phyloP scores from a whole-genome alignment of 1,140 invertebrate genomes.

The Chironomus tepperi region DNA sequence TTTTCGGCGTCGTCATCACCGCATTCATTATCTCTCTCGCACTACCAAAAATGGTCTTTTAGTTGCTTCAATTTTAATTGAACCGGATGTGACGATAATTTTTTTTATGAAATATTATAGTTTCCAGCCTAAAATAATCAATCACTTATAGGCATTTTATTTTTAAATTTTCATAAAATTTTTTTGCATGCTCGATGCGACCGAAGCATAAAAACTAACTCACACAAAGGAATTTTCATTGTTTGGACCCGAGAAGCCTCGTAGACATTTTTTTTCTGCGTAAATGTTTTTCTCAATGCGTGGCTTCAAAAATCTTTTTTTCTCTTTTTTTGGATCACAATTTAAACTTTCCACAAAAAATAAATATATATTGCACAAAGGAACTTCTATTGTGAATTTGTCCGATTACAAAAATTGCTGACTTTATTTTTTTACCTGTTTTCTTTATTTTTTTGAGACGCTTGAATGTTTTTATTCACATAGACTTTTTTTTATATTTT shows the following conservation, averaged over 20 bases:
- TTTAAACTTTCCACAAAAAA: not conserved
- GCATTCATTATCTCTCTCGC: not conserved
- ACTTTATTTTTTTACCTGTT: slow-evolving; percentile 6
- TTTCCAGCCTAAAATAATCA: not conserved
- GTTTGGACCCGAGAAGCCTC: not conserved
- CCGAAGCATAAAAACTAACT: not conserved
- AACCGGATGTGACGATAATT: not conserved
- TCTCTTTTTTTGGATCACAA: not conserved
- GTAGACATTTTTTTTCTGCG: slow-evolving; percentile 10
- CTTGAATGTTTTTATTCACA: not conserved
- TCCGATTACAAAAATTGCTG: not conserved
- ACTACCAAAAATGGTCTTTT: not conserved
- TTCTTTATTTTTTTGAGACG: not conserved
- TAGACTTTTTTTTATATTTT: no score
- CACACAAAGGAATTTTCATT: slow-evolving; percentile 8
- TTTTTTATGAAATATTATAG: not conserved
- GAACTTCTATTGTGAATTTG: not conserved
- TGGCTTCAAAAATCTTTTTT: not conserved
- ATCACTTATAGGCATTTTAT: slow-evolving; percentile 5
- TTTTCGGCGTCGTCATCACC: not conserved
- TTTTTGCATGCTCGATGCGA: not conserved
- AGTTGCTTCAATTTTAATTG: not conserved
- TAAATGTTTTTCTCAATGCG: not conserved
- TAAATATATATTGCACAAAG: not conserved
- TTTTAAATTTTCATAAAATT: not conserved